These are phyloP conservation scores for Cyrtodaria siliqua DNA, from an alignment of 2,888 invertebrate species.

Conservation along the genomic window DNA sequence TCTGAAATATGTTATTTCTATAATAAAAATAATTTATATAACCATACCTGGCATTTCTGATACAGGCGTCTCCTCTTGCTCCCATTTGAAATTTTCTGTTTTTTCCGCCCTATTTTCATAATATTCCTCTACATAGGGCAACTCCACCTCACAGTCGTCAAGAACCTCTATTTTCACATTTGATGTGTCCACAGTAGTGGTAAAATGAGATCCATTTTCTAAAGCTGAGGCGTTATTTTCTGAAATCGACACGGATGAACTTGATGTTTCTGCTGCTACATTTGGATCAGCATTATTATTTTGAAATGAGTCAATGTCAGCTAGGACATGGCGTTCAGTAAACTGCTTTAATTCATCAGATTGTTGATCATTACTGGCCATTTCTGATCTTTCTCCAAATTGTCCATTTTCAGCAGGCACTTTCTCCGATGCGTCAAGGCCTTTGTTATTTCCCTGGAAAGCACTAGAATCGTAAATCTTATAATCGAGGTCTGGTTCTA, in stretches of 20 bases:
- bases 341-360: neutral
- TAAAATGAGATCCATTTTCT: too few species aligned
- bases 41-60: neutral
- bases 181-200: too few species aligned
- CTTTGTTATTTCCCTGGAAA: too few species aligned
- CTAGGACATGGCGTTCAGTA: neutral
- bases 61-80: neutral
- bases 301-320: neutral
- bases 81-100: neutral
- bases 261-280: neutral
- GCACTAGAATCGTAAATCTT: too few species aligned
- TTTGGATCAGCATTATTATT: neutral
- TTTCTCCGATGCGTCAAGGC: too few species aligned
- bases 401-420: too few species aligned
- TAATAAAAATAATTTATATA: too few species aligned
- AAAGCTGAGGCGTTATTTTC: too few species aligned
- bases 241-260: too few species aligned
- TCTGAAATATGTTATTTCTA: too few species aligned
- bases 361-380: neutral
- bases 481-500: too few species aligned
- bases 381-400: too few species aligned
- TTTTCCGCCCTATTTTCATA: neutral
- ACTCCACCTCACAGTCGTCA: constrained; percentile 27
- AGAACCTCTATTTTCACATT: constrained; percentile 1
- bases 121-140: constrained; percentile 41